These are phyloP conservation scores for Alentia gelatinosa DNA, from an alignment of 2,888 invertebrate genomes.

Conservation along the genomic window DNA sequence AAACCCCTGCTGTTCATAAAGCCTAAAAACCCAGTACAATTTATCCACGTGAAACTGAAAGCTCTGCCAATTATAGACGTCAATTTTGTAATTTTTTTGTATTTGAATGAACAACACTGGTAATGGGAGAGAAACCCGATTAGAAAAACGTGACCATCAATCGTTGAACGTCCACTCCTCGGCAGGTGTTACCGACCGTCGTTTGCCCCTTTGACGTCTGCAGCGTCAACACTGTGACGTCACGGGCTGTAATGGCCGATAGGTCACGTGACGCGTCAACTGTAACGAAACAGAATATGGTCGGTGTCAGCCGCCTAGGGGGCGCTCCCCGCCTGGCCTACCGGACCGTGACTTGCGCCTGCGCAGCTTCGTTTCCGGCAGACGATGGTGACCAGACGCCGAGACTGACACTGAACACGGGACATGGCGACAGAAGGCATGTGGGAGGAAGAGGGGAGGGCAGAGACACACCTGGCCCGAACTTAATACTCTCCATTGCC, in stretches of 20 bases:
- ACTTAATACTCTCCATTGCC: not conserved
- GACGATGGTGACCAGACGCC: not conserved
- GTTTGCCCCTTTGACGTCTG: not conserved
- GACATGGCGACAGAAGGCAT: not conserved
- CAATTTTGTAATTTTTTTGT: not conserved
- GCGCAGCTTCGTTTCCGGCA: not conserved
- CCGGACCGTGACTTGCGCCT: not conserved
- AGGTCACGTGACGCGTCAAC: not conserved
- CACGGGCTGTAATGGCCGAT: not conserved
- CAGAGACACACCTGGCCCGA: not conserved
- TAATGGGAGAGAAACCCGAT: too few species aligned
- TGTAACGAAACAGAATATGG: not conserved
- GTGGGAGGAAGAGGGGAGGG: not conserved
- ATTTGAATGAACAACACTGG: not conserved
- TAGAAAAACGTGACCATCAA: not conserved
- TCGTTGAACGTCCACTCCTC: not conserved
- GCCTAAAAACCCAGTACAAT: too few species aligned
- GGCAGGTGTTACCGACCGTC: not conserved
- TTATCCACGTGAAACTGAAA: too few species aligned
- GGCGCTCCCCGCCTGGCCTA: too few species aligned
- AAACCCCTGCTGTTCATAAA: too few species aligned
- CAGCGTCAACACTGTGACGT: conserved; percentile 27
- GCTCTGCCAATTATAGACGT: not conserved
- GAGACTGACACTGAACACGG: not conserved
- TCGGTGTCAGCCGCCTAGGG: not conserved